Base-by-base conservation (phyloP, 1,140 invertebrate genomes). In the Lineus longissimus region DNA sequence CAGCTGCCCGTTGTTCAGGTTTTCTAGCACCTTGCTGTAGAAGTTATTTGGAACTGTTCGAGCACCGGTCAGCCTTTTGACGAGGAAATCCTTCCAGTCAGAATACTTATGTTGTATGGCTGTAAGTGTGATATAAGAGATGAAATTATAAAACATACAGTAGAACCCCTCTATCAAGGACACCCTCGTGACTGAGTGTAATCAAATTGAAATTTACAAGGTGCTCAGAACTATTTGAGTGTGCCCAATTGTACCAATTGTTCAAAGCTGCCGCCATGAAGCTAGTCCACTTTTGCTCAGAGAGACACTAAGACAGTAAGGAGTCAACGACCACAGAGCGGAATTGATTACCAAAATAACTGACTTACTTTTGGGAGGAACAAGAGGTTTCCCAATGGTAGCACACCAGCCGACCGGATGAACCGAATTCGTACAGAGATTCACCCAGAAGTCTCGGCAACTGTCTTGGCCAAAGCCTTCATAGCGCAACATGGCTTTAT, bases 361-460 rank as follows among this genome's bases (percentile, higher is more conserved):
- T 6, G 23, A 64, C 71, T 73, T 66, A 89, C 88, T 90, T 80
- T 90, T 90, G 17, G 95, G 95, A 60, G 94, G 94, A 76, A 96
- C 95, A 0, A 97, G 82, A 7, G 93, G 93, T 82, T 95, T 95
- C 22, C 94, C 94, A 68, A 94, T 87, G 0, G 91, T 93, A 1
- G 95, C 95, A 84, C 94, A 97, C 95, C 95, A 97, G 19, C 94
- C 94, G 43, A 98, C 93, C 29, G 92, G 92, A 82, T 97, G 93
- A 27, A 98, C 91, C 75, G 93, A 89, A 61, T 92, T 90, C 55
- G 91, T 92, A 82, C 93, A 95, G 25, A 98, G 83, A 74, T 94
- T 95, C 0, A 97, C 89, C 94, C 94, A 98, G 81, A 97, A 97
- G 81, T 97, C 95, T 79, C 93, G 91, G 9, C 88, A 88, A 36